Evolutionary conservation across 2,113 vertebrate species (phyloP).

Genomic region (Hylia prasina): DNA sequence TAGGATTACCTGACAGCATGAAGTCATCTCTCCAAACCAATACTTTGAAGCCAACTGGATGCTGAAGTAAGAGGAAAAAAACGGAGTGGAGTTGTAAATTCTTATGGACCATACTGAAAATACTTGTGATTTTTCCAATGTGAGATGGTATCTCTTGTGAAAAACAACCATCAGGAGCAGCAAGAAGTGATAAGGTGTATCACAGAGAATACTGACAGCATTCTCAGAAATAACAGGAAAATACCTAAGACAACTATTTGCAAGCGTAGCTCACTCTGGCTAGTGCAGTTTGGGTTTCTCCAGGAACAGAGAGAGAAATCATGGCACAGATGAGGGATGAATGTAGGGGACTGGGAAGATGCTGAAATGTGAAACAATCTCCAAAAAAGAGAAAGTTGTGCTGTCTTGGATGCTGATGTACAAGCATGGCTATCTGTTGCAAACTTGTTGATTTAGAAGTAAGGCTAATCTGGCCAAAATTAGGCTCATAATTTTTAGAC

Average conservation of each 20-base stretch:
- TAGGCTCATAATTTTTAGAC: neutral
- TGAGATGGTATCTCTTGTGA: neutral
- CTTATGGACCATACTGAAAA: neutral
- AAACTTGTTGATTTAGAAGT: neutral
- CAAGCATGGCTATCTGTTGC: neutral
- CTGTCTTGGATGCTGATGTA: neutral
- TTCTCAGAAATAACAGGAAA: neutral
- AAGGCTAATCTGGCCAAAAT: neutral
- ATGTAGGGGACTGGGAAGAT: neutral
- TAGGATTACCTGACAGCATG: neutral
- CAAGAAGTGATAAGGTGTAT: neutral
- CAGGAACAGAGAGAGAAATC: neutral
- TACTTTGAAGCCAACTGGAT: neutral
- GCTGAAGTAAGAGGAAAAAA: neutral
- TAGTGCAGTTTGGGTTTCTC: neutral
- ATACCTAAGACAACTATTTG: neutral
- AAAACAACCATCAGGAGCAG: neutral
- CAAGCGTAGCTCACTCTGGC: neutral
- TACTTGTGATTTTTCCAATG: neutral
- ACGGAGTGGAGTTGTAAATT: fast-evolving
- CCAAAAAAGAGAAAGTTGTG: neutral
- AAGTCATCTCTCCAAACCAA: neutral
- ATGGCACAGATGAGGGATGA: neutral
- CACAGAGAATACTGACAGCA: neutral
- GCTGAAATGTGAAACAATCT: neutral